Evolutionary conservation across 2,888 invertebrate genomes (phyloP).

Genomic region (Furcula furcula): DNA sequence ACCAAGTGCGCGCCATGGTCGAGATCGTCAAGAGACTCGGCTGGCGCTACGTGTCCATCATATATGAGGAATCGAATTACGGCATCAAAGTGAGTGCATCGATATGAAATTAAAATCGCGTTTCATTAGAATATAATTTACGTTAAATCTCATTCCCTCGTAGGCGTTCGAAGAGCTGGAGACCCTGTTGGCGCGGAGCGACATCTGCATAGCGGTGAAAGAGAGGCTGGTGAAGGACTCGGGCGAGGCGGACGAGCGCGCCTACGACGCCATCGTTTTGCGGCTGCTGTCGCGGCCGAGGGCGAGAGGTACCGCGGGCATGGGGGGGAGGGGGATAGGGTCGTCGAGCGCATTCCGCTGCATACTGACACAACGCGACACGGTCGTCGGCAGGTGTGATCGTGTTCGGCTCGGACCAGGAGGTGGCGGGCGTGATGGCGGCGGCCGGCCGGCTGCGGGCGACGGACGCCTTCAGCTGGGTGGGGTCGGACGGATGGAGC

Average conservation of each 20-base stretch:
- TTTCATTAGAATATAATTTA: not conserved
- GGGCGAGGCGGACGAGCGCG: slow-evolving; percentile 93
- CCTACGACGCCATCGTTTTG: slow-evolving; percentile 93
- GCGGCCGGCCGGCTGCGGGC: slow-evolving; percentile 92
- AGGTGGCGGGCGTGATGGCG: slow-evolving; percentile 96
- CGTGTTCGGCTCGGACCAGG: slow-evolving; percentile 97
- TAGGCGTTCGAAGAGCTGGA: slow-evolving; percentile 97
- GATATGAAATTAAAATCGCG: not conserved
- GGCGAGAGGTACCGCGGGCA: slow-evolving; percentile 86
- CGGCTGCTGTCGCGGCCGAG: slow-evolving; percentile 91
- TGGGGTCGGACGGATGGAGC: slow-evolving; percentile 98
- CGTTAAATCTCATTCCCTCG: slow-evolving; percentile 3
- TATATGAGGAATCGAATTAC: slow-evolving; percentile 98
- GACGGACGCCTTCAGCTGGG: slow-evolving; percentile 95
- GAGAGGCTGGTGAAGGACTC: slow-evolving; percentile 97
- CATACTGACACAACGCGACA: not conserved
- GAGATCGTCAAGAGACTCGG: slow-evolving; percentile 92
- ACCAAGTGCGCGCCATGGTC: slow-evolving; percentile 97
- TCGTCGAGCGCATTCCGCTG: slow-evolving; percentile 39
- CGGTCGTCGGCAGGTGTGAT: slow-evolving; percentile 87
- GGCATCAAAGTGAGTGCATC: slow-evolving; percentile 92
- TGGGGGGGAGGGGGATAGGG: slow-evolving; percentile 92
- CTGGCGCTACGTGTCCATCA: slow-evolving; percentile 97
- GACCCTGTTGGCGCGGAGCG: slow-evolving; percentile 89
- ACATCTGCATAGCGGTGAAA: slow-evolving; percentile 96